Base-by-base conservation (phyloP, 2,888 invertebrate genomes). In the Julus scandinavius region DNA sequence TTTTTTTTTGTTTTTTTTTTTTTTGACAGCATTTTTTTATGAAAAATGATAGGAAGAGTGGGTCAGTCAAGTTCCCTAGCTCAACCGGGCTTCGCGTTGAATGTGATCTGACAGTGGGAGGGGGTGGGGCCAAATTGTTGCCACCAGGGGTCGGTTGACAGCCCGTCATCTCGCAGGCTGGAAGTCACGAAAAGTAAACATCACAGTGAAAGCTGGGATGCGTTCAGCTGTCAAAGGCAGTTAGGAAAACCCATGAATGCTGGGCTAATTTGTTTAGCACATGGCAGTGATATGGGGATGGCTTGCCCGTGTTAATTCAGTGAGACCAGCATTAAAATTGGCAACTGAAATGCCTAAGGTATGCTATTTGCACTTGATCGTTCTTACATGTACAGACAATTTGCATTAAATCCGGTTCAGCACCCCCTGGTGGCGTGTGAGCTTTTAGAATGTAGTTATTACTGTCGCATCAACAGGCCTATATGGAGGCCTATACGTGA, bases 11-110 rank as follows among this genome's bases (percentile, higher is more conserved):
- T n/a, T n/a, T n/a, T n/a, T n/a, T 63, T 63, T 0, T 63, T 45
- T 1, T 63, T n/a, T n/a, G 63, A 63, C 63, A n/a, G 63, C 63
- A 11, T 3, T 63, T 63, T 63, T 63, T 63, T 63, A 63, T 63
- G 63, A 63, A 63, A 63, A 63, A 63, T 63, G 63, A 63, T 63
- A 63, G 63, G n/a, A n/a, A 63, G 63, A 63, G 63, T 63, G 63
- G 63, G 63, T 63, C 63, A 63, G 63, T n/a, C 63, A 63, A 29
- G 63, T 63, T 63, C 15, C 13, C 29, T 29, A 29, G 29, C 29
- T 29, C 29, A 29, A 29, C 29, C 9, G 54, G 45, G 54, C 54
- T 17, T 63, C 63, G 17, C n/a, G 63, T 63, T 2, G 63, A 63
- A 63, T 63, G 63, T 63, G 63, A 63, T 63, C 63, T 63, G 63